These are phyloP conservation scores for Ganaspis sp. DNA, from an alignment of 1,140 invertebrate genomes.

Conservation along the genomic window DNA sequence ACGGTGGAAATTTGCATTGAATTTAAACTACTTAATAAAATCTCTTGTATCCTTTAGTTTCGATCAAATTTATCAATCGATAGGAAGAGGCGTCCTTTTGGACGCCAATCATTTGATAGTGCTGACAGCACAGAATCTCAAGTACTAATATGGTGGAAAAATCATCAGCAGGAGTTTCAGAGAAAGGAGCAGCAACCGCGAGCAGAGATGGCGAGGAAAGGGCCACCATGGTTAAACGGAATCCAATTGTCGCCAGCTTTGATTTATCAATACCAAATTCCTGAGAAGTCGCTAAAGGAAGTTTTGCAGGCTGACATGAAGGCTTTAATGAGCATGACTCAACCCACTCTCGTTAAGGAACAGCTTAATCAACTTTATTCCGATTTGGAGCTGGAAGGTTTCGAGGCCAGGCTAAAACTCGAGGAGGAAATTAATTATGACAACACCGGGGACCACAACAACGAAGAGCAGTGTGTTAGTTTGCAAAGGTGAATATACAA, in stretches of 20 bases:
- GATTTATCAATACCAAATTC: constrained; percentile 83
- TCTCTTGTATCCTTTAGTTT: constrained; percentile 17
- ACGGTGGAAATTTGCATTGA: not conserved
- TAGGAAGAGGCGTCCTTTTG: not conserved
- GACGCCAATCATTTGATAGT: constrained; percentile 12
- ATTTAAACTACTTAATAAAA: not conserved
- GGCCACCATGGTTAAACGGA: constrained; percentile 81
- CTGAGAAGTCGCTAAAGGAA: constrained; percentile 79
- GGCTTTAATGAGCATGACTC: constrained; percentile 77
- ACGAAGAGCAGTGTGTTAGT: constrained; percentile 33
- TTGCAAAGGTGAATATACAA: constrained; percentile 60
- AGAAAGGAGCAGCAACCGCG: not conserved
- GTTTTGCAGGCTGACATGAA: constrained; percentile 81
- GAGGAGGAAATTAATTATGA: constrained; percentile 81
- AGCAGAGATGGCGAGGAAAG: constrained; percentile 61
- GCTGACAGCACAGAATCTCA: not conserved
- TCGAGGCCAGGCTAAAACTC: constrained; percentile 77
- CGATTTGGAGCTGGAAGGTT: constrained; percentile 82
- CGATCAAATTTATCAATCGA: constrained; percentile 1
- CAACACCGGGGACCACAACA: constrained; percentile 79
- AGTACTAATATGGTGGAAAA: constrained; percentile 14
- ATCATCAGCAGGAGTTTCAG: constrained; percentile 40
- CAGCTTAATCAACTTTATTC: constrained; percentile 84
- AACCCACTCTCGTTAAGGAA: constrained; percentile 84
- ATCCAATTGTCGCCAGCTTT: constrained; percentile 81